Conservation (phyloP, 2,797 vertebrate genomes). For the Zalophus californianus region DNA sequence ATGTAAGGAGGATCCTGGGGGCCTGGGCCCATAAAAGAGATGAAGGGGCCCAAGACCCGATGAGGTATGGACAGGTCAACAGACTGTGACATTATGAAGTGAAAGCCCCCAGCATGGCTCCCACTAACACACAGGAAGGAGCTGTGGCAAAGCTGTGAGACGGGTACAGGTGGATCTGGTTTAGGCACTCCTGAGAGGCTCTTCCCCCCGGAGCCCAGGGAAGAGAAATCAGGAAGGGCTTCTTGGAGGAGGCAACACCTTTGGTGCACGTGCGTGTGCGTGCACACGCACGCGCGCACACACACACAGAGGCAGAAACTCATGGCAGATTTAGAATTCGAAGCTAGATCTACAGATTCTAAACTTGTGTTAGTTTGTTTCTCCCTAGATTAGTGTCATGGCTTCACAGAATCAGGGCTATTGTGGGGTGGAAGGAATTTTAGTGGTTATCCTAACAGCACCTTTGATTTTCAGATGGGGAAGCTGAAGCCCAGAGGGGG, state of each 20-base stretch:
- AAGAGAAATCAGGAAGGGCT: neutral
- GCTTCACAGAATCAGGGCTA: neutral
- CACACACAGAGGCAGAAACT: neutral
- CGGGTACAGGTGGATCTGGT: neutral
- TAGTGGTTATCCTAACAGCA: accelerated
- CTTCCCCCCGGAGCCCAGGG: neutral
- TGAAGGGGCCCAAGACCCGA: neutral
- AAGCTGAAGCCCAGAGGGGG: neutral
- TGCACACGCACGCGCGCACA: neutral
- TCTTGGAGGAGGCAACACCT: neutral
- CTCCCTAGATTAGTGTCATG: neutral
- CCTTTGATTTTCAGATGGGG: neutral
- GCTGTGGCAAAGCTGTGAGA: accelerated
- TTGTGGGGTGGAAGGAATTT: neutral
- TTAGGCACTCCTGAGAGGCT: neutral
- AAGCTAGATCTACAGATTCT: neutral
- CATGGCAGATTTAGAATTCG: neutral
- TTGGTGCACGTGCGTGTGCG: too few relatives aligned
- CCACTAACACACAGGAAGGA: neutral
- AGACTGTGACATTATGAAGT: neutral
- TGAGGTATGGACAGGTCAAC: too few relatives aligned
- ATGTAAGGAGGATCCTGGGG: neutral
- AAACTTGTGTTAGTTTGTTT: neutral
- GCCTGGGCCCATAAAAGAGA: neutral
- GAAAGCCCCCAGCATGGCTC: too few relatives aligned